These are phyloP conservation scores for Ditula angustiorana DNA, from an alignment of 2,888 invertebrate genomes.

Conservation along the genomic window DNA sequence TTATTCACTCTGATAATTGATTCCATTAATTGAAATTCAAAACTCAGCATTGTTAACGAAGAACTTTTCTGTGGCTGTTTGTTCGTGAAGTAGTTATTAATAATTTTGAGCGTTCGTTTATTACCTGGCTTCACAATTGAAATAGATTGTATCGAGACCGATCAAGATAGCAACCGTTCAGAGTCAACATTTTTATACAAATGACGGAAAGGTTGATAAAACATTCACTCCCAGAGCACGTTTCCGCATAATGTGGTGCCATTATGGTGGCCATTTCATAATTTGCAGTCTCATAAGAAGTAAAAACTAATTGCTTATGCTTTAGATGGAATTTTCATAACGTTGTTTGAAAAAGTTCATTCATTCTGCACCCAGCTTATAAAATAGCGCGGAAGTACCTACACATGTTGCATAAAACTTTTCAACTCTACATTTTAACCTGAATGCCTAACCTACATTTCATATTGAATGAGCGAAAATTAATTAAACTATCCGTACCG, in stretches of 20 bases:
- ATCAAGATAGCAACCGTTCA: slow-evolving; percentile 12
- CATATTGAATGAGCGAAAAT: slow-evolving; percentile 32
- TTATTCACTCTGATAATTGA: slow-evolving; percentile 17
- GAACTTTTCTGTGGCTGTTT: slow-evolving; percentile 1
- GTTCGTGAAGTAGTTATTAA: slow-evolving; percentile 2
- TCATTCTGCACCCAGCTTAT: background rate
- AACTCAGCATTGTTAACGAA: slow-evolving; percentile 16
- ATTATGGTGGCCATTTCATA: slow-evolving; percentile 36
- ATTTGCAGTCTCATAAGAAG: slow-evolving; percentile 32
- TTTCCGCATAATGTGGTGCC: slow-evolving; percentile 35
- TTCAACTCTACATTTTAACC: background rate
- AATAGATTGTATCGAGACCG: slow-evolving; percentile 4
- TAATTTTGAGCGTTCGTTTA: background rate
- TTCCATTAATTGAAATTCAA: slow-evolving; percentile 28
- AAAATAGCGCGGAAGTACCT: slow-evolving; percentile 1
- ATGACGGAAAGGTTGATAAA: slow-evolving; percentile 27
- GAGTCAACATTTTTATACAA: slow-evolving; percentile 30
- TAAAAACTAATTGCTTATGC: slow-evolving; percentile 23
- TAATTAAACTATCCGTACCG: slow-evolving; percentile 48
- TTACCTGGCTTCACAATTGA: background rate
- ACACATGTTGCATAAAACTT: slow-evolving; percentile 4
- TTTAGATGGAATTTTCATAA: slow-evolving; percentile 4
- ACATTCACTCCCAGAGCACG: slow-evolving; percentile 35
- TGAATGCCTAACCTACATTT: slow-evolving; percentile 16
- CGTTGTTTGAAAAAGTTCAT: slow-evolving; percentile 2